Evolutionary conservation across 2,888 invertebrate genomes (phyloP), one percentile per base, ranked within the genome.

Genomic region (Brachypalpus laphriformis): DNA sequence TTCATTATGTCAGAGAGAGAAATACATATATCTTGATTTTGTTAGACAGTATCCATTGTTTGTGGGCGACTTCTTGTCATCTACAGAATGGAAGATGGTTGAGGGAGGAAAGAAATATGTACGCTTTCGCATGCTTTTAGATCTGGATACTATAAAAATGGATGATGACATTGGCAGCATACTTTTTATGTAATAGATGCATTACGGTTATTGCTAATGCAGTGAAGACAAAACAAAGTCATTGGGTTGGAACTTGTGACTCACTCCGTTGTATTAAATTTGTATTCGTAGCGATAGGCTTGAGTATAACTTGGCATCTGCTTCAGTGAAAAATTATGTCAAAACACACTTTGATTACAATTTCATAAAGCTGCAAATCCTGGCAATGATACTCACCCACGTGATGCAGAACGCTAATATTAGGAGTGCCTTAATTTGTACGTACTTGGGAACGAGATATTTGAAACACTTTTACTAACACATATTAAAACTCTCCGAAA

Each of bases 1-100:
- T 87, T 87, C 87, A 87, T 87, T 83, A 87, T 83, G 68, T 65
- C 74, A 14, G 61, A 75, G 77, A 25, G 25, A n/a, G n/a, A n/a
- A n/a, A 25, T 3, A 74, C 71, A 83, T 87, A 87, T 87, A 87
- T 87, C 87, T 87, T 87, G 83, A 87, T 86, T 87, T 81, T 75
- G 76, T 70, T 65, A n/a, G 87, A 87, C 86, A 80, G 70, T 54
- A 63, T 65, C 49, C 78, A 45, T 63, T 68, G 66, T 66, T 75
- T 57, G 82, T 76, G 82, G 86, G 80, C 65, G 65, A 63, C 63
- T 63, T 63, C 47, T 63, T 47, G 47, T 63, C 63, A 63, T 45
- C 45, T 16, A 14, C 16, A 9, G 28, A 6, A 14, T 40, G 34
- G 14, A 11, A 18, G 18, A 72, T 61, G 49, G 34, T 42, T 54